Evolutionary conservation across 2,888 invertebrate species (phyloP).

Genomic region (Zootermopsis nevadensis): DNA sequence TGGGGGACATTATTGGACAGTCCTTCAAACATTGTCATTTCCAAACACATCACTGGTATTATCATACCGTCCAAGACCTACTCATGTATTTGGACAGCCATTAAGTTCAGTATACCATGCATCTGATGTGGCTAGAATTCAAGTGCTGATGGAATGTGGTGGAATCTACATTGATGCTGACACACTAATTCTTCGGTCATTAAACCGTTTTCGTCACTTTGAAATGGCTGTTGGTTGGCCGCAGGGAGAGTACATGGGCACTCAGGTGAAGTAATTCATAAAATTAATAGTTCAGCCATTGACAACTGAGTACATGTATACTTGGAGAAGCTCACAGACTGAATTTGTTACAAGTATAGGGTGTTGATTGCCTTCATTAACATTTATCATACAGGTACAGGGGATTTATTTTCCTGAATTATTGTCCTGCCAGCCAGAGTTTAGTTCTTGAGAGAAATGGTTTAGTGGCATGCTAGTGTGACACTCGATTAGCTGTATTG

Average conservation of each 20-base stretch:
- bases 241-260: conserved; percentile 58
- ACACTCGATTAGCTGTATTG: no score
- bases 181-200: conserved; percentile 58
- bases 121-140: conserved; percentile 60
- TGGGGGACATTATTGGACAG: conserved; percentile 56
- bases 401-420: no score
- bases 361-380: no score
- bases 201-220: conserved; percentile 59
- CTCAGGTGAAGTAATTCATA: conserved; percentile 55
- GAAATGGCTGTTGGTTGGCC: conserved; percentile 62
- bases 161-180: conserved; percentile 62
- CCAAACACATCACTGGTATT: conserved; percentile 51
- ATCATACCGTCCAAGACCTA: conserved; percentile 56
- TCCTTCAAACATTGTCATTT: conserved; percentile 53
- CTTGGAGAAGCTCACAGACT: no score
- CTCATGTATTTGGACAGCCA: conserved; percentile 61
- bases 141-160: conserved; percentile 59
- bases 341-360: no score
- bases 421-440: no score
- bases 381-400: no score
- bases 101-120: conserved; percentile 61
- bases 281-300: no score
- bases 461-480: no score
- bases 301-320: no score
- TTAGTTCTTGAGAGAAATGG: no score